These are phyloP conservation scores for Zoroaster sp. DNA, from an alignment of 53 echinoderm and acorn worm species.

Conservation along the genomic window DNA sequence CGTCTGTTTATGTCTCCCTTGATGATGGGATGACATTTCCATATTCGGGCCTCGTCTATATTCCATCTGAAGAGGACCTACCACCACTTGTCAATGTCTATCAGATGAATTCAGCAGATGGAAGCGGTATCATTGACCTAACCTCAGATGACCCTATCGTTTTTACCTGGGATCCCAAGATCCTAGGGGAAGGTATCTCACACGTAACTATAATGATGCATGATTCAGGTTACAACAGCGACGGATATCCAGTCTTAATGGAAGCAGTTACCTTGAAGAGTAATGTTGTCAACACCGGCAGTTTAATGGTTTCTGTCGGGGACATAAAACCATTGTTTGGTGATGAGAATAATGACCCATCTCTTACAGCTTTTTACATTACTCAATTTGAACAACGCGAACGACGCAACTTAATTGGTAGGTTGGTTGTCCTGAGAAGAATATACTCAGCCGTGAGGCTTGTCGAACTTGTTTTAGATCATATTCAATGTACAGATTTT, in stretches of 20 bases:
- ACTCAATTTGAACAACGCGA: too few species aligned
- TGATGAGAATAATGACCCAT: background rate
- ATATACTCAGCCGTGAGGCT: background rate
- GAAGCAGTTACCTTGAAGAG: background rate
- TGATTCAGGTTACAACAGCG: slow-evolving; percentile 5
- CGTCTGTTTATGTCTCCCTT: slow-evolving; percentile 53
- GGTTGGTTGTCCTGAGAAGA: too few species aligned
- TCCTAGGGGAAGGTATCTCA: background rate
- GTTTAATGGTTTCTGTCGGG: background rate
- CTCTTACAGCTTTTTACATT: background rate
- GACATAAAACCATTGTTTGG: background rate
- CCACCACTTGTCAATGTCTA: slow-evolving; percentile 20
- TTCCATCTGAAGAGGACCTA: slow-evolving; percentile 51
- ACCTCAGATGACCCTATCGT: slow-evolving; percentile 6
- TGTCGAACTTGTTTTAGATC: background rate
- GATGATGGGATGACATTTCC: slow-evolving; percentile 50
- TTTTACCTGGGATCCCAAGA: slow-evolving; percentile 52
- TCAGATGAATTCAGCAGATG: background rate
- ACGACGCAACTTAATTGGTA: too few species aligned
- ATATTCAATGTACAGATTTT: background rate
- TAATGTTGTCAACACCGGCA: slow-evolving; percentile 15
- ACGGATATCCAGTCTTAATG: slow-evolving; percentile 32
- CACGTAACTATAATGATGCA: slow-evolving; percentile 15
- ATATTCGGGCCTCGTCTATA: slow-evolving; percentile 62
- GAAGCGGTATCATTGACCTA: background rate